These are phyloP conservation scores for Macaria liturata DNA, from an alignment of 2,888 invertebrate genomes.

Conservation along the genomic window DNA sequence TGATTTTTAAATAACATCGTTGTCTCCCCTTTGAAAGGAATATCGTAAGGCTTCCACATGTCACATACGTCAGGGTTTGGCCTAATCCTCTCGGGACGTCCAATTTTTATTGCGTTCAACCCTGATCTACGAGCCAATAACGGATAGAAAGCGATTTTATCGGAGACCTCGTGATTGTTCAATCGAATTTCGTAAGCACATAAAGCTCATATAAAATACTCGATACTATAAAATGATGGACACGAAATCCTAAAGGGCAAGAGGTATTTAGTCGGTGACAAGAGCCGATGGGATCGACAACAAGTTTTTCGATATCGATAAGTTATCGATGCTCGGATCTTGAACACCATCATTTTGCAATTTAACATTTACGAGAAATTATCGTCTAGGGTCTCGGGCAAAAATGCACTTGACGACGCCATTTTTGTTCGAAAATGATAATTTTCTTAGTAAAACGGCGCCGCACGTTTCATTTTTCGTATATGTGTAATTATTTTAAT, in stretches of 20 bases:
- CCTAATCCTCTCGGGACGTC: constrained; percentile 75
- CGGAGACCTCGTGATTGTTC: constrained; percentile 58
- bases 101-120: constrained; percentile 77
- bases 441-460: constrained; percentile 59
- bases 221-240: constrained; percentile 27
- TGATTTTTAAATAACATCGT: constrained; percentile 70
- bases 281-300: constrained; percentile 38
- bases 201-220: constrained; percentile 21
- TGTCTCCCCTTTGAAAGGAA: constrained; percentile 62
- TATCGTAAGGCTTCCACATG: constrained; percentile 69
- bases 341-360: constrained; percentile 57
- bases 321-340: constrained; percentile 57
- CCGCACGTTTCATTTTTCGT: constrained; percentile 50
- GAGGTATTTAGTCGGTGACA: constrained; percentile 39
- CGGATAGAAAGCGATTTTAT: constrained; percentile 61
- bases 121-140: constrained; percentile 76
- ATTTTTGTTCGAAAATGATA: constrained; percentile 63
- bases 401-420: constrained; percentile 52
- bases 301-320: constrained; percentile 51
- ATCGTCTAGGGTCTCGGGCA: constrained; percentile 55
- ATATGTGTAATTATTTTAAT: constrained; percentile 66
- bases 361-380: constrained; percentile 66
- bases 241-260: constrained; percentile 39
- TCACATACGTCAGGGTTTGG: constrained; percentile 80
- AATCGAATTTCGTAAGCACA: constrained; percentile 29